These are phyloP conservation scores for Chymomyza procnemis DNA, from an alignment of 2,888 invertebrate genomes.

Conservation along the genomic window DNA sequence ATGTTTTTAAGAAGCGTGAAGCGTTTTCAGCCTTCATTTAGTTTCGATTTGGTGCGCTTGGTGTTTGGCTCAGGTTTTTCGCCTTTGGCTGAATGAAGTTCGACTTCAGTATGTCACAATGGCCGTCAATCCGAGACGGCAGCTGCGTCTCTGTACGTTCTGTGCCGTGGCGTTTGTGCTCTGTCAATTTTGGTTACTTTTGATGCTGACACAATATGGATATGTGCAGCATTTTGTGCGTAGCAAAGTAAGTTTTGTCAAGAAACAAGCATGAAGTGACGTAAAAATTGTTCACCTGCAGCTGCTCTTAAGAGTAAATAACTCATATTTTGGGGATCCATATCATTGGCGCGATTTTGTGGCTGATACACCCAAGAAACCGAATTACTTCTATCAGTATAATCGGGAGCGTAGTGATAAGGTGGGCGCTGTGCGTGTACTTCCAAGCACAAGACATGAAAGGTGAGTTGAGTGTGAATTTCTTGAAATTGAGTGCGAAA, in stretches of 20 bases:
- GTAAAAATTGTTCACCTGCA: not conserved
- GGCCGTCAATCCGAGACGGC: slow-evolving; percentile 24
- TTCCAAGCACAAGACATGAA: slow-evolving; percentile 69
- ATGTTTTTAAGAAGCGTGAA: slow-evolving; percentile 13
- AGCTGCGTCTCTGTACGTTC: slow-evolving; percentile 25
- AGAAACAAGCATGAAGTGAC: too few species aligned
- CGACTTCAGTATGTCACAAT: slow-evolving; percentile 35
- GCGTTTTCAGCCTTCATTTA: slow-evolving; percentile 21
- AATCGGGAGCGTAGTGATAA: slow-evolving; percentile 59
- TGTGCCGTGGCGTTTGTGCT: slow-evolving; percentile 20
- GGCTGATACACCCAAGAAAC: slow-evolving; percentile 24
- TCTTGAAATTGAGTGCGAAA: too few species aligned
- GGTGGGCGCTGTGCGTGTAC: slow-evolving; percentile 55
- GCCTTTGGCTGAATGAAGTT: slow-evolving; percentile 13
- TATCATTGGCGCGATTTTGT: slow-evolving; percentile 40
- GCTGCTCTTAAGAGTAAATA: not conserved
- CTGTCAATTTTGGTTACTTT: slow-evolving; percentile 29
- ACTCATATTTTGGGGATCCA: not conserved
- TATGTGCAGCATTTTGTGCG: not conserved
- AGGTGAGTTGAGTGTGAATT: slow-evolving; percentile 48
- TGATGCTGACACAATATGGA: slow-evolving; percentile 9
- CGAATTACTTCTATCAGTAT: slow-evolving; percentile 42
- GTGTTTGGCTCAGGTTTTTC: slow-evolving; percentile 1
- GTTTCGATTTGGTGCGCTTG: slow-evolving; percentile 3
- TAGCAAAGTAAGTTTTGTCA: slow-evolving; percentile 26